Percentiles rank a stretch among this genome's conserved stretches.
Evolutionary conservation across 2,797 vertebrate species (phyloP).

Genomic region (Myiothlypis chrysogaster): DNA sequence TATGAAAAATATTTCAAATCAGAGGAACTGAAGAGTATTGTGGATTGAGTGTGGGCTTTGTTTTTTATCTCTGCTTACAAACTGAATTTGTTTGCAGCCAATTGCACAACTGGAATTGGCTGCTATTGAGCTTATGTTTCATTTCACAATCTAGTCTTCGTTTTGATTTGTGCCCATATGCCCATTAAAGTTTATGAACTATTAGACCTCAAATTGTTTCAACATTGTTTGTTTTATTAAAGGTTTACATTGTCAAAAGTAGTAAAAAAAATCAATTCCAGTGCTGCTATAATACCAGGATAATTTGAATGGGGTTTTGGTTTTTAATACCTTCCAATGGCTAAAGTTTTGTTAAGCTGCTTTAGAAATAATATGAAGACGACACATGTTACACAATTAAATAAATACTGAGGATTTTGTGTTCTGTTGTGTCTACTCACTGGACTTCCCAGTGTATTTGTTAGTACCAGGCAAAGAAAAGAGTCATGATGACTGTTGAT

Average conservation of each 20-base stretch:
- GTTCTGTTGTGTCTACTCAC: constrained; percentile 64
- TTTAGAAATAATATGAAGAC: constrained; percentile 75
- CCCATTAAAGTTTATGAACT: constrained; percentile 47
- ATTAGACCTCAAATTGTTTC: constrained; percentile 71
- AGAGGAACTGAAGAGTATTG: not conserved
- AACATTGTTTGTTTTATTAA: constrained; percentile 74
- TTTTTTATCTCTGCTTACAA: constrained; percentile 15
- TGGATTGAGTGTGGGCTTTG: constrained; percentile 44
- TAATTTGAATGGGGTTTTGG: constrained; percentile 66
- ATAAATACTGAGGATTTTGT: constrained; percentile 67
- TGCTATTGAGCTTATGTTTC: not conserved
- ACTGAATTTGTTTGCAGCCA: constrained; percentile 33
- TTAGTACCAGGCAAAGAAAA: constrained; percentile 49
- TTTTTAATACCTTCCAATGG: constrained; percentile 62
- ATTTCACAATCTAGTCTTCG: constrained; percentile 47
- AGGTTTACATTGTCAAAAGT: constrained; percentile 77
- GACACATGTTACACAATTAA: constrained; percentile 57
- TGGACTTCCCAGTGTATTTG: constrained; percentile 65
- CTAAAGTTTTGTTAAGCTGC: constrained; percentile 72
- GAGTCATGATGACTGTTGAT: constrained; percentile 49
- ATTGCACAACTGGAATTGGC: constrained; percentile 43
- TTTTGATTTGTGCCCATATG: constrained; percentile 33
- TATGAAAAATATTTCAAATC: constrained; percentile 21
- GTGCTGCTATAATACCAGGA: constrained; percentile 79
- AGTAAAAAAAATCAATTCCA: constrained; percentile 62